These are phyloP conservation scores for Betta splendens DNA, from an alignment of 2,797 vertebrate species.

Conservation along the genomic window DNA sequence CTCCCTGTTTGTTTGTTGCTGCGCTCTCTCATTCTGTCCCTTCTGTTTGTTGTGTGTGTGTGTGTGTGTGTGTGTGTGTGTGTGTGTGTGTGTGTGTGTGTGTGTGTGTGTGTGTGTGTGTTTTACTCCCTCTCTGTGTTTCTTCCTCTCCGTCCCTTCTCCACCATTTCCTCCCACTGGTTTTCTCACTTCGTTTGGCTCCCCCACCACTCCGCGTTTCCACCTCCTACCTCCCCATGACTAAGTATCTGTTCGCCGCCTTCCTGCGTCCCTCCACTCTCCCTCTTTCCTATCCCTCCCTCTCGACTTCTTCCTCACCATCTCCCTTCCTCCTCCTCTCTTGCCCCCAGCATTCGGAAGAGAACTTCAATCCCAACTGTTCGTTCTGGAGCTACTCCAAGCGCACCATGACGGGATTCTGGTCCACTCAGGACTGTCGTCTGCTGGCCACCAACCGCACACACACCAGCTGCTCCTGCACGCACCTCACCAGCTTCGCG, in stretches of 20 bases:
- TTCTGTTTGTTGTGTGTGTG: conserved; percentile 77
- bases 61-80: no score
- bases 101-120: no score
- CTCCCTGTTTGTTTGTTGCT: conserved; percentile 74
- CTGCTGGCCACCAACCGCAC: conserved; percentile 94
- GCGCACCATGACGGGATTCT: conserved; percentile 95
- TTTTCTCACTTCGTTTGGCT: conserved; percentile 59
- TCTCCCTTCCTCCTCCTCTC: conserved; percentile 13
- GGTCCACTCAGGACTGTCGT: conserved; percentile 98
- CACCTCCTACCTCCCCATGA: conserved; percentile 54
- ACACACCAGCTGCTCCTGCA: conserved; percentile 97
- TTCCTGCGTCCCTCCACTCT: conserved; percentile 16
- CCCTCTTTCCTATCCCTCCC: conserved; percentile 23
- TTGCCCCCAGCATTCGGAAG: conserved; percentile 88
- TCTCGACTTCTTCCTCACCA: conserved; percentile 27
- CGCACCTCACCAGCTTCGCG: conserved; percentile 97
- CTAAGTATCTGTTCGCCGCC: conserved; percentile 44
- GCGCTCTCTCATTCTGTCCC: conserved; percentile 69
- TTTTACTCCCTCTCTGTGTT: conserved; percentile 60
- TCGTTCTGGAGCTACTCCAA: conserved; percentile 99
- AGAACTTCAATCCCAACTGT: conserved; percentile 99
- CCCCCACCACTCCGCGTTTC: conserved; percentile 35
- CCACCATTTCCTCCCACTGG: conserved; percentile 46
- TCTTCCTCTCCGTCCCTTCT: conserved; percentile 48
- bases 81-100: no score